These are phyloP conservation scores for Agriotes lineatus DNA, from an alignment of 2,888 invertebrate species.

Conservation along the genomic window DNA sequence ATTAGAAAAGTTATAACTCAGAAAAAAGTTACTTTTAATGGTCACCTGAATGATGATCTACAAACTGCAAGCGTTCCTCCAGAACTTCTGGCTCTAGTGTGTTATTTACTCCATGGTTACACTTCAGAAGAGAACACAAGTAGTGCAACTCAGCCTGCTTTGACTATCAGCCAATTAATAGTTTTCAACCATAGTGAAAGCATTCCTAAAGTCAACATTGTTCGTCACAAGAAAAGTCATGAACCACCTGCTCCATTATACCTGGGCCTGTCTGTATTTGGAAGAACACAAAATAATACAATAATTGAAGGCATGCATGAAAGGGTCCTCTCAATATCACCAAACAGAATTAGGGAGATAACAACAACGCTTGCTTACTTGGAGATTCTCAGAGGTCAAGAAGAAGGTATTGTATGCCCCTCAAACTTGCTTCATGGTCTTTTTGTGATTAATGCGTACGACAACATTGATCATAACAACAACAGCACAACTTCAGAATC, in stretches of 20 bases:
- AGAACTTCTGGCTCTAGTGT: conserved; percentile 14
- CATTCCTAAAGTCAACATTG: conserved; percentile 11
- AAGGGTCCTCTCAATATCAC: conserved; percentile 11
- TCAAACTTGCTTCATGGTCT: conserved; percentile 16
- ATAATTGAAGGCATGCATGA: conserved; percentile 14
- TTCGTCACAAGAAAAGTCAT: conserved; percentile 7
- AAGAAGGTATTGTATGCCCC: conserved; percentile 12
- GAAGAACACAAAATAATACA: conserved; percentile 9
- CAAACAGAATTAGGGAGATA: conserved; percentile 18
- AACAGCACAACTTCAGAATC: conserved; percentile 3
- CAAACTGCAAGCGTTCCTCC: conserved; percentile 13
- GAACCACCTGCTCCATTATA: conserved; percentile 12
- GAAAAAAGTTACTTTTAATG: too few species aligned
- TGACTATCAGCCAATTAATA: conserved; percentile 13
- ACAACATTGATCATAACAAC: conserved; percentile 15
- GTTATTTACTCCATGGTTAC: conserved; percentile 16
- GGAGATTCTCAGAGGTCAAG: conserved; percentile 5
- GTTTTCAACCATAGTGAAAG: conserved; percentile 11
- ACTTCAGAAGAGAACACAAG: neutral
- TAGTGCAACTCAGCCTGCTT: conserved; percentile 9
- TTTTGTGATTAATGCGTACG: conserved; percentile 12
- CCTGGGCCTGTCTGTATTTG: conserved; percentile 6
- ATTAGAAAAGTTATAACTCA: too few species aligned
- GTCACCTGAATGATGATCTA: conserved; percentile 9
- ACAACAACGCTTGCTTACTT: conserved; percentile 1